A percentile compares a stretch with the other conserved stretches of the same genome.
Conservation (phyloP, 2,797 vertebrate genomes). For the Manis pentadactyla region DNA sequence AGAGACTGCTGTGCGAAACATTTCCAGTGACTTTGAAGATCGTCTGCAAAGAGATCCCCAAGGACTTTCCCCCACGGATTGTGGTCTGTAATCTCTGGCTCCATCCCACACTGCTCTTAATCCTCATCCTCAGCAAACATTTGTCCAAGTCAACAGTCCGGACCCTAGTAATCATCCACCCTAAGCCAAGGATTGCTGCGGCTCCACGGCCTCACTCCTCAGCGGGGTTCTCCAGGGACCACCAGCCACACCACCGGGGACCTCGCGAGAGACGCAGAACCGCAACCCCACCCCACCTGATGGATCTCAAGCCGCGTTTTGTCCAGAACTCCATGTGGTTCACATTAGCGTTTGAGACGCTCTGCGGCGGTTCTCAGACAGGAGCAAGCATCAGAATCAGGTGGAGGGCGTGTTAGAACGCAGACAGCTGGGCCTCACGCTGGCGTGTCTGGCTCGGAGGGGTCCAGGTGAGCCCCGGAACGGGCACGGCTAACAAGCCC, state of each 20-base stretch:
- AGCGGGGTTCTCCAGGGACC: too few relatives aligned
- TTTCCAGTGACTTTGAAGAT: neutral
- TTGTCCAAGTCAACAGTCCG: neutral
- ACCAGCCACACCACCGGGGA: neutral
- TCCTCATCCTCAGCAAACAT: neutral
- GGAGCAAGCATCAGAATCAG: neutral
- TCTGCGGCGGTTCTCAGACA: neutral
- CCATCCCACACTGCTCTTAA: neutral
- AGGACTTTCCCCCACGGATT: neutral
- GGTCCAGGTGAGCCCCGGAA: neutral
- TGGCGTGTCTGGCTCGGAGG: accelerated
- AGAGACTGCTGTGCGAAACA: neutral
- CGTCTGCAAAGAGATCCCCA: neutral
- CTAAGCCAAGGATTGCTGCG: neutral
- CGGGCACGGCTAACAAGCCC: neutral
- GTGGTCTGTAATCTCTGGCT: neutral
- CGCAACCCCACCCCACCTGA: too few relatives aligned
- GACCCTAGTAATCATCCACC: neutral
- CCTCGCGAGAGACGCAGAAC: neutral
- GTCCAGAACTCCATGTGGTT: neutral
- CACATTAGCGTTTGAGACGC: accelerated
- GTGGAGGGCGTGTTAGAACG: accelerated
- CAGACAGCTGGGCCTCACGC: neutral
- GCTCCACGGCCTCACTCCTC: neutral
- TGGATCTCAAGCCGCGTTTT: neutral